These are phyloP conservation scores for Cisticola juncidis DNA, from an alignment of 2,113 vertebrate species.

Conservation along the genomic window DNA sequence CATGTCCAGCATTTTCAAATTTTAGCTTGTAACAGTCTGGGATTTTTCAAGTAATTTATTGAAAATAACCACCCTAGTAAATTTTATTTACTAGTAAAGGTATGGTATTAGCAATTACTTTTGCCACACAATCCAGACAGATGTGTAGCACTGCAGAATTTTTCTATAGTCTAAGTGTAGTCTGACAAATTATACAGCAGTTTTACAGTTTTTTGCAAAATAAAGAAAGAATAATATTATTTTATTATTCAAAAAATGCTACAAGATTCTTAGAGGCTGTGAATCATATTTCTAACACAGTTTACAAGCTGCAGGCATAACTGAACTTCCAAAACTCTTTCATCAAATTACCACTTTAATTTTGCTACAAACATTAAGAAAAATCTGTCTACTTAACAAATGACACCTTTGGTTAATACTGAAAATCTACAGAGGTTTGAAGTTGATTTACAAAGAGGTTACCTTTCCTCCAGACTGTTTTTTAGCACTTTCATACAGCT, in stretches of 20 bases:
- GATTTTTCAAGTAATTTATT: not conserved
- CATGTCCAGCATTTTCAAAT: not conserved
- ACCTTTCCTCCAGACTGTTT: constrained; percentile 93
- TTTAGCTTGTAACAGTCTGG: not conserved
- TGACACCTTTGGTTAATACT: not conserved
- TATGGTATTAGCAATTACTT: not conserved
- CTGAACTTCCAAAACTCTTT: not conserved
- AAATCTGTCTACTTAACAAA: not conserved
- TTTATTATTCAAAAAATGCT: not conserved
- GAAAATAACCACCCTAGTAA: not conserved
- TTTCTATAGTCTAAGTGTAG: not conserved
- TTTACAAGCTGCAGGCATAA: not conserved
- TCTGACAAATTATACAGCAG: not conserved
- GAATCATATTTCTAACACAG: not conserved
- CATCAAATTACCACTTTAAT: not conserved
- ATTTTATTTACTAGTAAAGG: not conserved
- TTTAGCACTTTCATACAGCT: constrained; percentile 89
- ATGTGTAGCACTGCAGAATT: not conserved
- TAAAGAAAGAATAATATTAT: not conserved
- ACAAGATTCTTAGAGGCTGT: not conserved
- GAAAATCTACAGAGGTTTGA: not conserved
- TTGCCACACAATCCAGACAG: not conserved
- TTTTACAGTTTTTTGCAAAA: not conserved
- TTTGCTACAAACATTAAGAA: not conserved
- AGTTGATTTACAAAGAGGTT: not conserved